These are phyloP conservation scores for Coregonus ussuriensis DNA, from an alignment of 2,797 vertebrate species.

Conservation along the genomic window DNA sequence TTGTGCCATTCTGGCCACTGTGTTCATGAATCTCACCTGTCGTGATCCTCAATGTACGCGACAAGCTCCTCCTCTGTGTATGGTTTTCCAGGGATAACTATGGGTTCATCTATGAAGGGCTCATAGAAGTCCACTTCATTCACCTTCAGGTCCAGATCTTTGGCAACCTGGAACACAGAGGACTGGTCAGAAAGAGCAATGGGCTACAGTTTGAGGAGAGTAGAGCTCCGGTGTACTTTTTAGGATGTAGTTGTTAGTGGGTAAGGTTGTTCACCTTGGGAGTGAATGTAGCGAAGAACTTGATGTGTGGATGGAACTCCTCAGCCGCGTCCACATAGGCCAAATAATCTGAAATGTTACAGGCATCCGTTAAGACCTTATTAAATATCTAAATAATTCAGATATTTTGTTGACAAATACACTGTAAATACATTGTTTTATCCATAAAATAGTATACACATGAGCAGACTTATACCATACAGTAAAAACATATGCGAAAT, in stretches of 20 bases:
- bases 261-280: conserved; percentile 76
- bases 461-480: neutral
- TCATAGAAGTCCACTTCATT: conserved; percentile 93
- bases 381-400: conserved; percentile 24
- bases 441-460: neutral
- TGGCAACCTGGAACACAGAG: conserved; percentile 75
- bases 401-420: conserved; percentile 4
- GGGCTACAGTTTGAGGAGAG: neutral
- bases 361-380: conserved; percentile 32
- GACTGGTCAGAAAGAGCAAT: conserved; percentile 5
- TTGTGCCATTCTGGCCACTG: neutral
- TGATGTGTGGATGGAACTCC: conserved; percentile 89
- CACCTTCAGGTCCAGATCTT: conserved; percentile 82
- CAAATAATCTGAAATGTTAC: conserved; percentile 80
- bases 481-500: neutral
- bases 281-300: conserved; percentile 89
- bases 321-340: conserved; percentile 85
- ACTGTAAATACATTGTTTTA: neutral
- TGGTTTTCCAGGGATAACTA: conserved; percentile 87
- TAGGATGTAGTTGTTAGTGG: neutral
- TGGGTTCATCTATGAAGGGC: conserved; percentile 85
- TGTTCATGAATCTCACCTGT: conserved; percentile 68
- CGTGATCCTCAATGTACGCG: conserved; percentile 83
- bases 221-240: neutral
- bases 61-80: conserved; percentile 87